phyloP scores from a whole-genome alignment of 1,140 invertebrate species.

The Neoseiulus cucumeris region DNA sequence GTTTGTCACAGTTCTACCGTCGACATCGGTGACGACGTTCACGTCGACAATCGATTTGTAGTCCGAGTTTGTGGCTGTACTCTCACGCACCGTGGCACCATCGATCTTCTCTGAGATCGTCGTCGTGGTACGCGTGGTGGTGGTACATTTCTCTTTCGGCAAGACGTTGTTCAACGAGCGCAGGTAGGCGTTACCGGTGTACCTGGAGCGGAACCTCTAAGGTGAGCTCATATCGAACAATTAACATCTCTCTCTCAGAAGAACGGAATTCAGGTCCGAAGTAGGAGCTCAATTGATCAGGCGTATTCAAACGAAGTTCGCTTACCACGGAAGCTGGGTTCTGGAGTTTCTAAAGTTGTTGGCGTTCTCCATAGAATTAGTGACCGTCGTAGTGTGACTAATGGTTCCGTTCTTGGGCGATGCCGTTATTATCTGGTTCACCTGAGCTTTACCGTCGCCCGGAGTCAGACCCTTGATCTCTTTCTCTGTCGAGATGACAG shows the following conservation, averaged over 20 bases:
- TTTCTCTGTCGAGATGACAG: neutral
- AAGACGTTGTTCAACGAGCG: neutral
- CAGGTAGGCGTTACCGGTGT: conserved; percentile 5
- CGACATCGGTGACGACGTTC: conserved; percentile 5
- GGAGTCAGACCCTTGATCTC: neutral
- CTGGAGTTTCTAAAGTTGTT: neutral
- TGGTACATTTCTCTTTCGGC: conserved; percentile 6
- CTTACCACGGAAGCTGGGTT: neutral
- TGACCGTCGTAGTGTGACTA: neutral
- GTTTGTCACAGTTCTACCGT: neutral
- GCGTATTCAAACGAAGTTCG: no score
- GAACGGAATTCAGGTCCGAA: no score
- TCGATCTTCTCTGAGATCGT: conserved; percentile 8
- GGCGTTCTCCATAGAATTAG: neutral
- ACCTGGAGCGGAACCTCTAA: neutral
- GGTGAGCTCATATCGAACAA: no score
- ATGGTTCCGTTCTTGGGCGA: neutral
- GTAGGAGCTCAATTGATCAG: no score
- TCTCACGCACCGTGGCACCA: neutral
- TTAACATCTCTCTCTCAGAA: no score
- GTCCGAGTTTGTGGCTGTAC: neutral
- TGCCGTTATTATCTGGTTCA: neutral
- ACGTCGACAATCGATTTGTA: conserved; percentile 6
- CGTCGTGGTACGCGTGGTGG: neutral
- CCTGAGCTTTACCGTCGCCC: neutral